Evolutionary conservation across 2,113 vertebrate species (phyloP).

Genomic region (Penelope pileata): DNA sequence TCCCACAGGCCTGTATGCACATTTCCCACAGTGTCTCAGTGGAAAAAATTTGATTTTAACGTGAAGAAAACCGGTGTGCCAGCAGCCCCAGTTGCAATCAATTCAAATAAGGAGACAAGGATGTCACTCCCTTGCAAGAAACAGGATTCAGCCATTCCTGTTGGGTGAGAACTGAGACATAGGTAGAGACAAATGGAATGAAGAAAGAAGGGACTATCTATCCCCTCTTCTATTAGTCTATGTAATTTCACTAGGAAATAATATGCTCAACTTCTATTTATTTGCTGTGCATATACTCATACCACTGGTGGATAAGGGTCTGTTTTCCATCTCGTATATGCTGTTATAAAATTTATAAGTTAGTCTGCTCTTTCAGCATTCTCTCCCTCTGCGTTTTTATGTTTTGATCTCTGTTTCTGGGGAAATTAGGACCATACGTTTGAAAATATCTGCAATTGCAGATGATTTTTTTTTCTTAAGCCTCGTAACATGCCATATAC

Average conservation of each 20-base stretch:
- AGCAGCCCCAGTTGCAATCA: not conserved
- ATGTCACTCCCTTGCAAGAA: not conserved
- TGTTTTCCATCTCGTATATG: not conserved
- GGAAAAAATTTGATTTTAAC: constrained; percentile 14
- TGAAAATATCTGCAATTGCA: not conserved
- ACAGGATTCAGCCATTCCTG: not conserved
- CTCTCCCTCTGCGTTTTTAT: not conserved
- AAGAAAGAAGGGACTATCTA: not conserved
- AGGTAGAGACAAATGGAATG: not conserved
- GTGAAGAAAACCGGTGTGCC: not conserved
- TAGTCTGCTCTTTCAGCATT: not conserved
- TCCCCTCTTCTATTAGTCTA: not conserved
- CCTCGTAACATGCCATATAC: not conserved
- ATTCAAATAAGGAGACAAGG: not conserved
- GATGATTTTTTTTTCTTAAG: not conserved
- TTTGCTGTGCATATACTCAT: not conserved
- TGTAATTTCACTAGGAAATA: not conserved
- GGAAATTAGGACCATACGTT: not conserved
- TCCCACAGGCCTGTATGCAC: not conserved
- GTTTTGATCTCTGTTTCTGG: not conserved
- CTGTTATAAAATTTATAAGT: not conserved
- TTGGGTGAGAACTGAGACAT: not conserved
- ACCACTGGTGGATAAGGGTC: rapidly evolving
- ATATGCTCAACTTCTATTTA: not conserved
- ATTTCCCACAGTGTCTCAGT: not conserved